A percentile compares a stretch with the other conserved stretches of the same genome.
Conservation (phyloP, 2,113 vertebrate genomes). For the Carettochelys insculpta region DNA sequence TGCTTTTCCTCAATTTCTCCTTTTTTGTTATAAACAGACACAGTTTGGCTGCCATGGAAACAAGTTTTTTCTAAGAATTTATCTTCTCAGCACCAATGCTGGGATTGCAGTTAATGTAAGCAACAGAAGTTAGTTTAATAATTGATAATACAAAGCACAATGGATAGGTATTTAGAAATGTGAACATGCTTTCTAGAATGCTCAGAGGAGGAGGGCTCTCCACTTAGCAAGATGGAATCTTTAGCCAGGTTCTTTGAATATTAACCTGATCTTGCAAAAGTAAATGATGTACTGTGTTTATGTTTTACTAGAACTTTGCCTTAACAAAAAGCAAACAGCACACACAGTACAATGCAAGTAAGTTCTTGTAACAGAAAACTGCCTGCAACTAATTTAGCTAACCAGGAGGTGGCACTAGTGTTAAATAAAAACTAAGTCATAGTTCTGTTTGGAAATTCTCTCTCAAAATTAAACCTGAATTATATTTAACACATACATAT, state of each 20-base stretch:
- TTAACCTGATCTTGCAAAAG: background rate
- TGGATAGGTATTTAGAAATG: background rate
- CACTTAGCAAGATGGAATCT: background rate
- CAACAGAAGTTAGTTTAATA: background rate
- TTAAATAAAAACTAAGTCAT: slow-evolving; percentile 34
- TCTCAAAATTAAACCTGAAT: rapidly evolving
- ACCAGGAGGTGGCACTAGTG: slow-evolving; percentile 68
- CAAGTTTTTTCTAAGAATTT: background rate
- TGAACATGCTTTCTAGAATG: background rate
- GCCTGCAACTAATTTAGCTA: background rate
- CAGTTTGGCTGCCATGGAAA: background rate
- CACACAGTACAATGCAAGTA: rapidly evolving
- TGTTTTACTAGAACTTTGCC: background rate
- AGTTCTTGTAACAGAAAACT: background rate
- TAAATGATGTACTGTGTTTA: background rate
- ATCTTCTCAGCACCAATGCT: rapidly evolving
- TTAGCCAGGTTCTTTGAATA: background rate
- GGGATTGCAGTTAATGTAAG: background rate
- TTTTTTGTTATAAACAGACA: background rate
- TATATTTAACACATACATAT: background rate
- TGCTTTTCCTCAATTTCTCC: background rate
- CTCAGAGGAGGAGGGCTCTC: background rate
- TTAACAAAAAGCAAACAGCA: background rate
- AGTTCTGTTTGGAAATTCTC: too few relatives aligned
- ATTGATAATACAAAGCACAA: background rate